Conservation (phyloP, 2,888 invertebrate genomes). For the Lapara coniferarum region DNA sequence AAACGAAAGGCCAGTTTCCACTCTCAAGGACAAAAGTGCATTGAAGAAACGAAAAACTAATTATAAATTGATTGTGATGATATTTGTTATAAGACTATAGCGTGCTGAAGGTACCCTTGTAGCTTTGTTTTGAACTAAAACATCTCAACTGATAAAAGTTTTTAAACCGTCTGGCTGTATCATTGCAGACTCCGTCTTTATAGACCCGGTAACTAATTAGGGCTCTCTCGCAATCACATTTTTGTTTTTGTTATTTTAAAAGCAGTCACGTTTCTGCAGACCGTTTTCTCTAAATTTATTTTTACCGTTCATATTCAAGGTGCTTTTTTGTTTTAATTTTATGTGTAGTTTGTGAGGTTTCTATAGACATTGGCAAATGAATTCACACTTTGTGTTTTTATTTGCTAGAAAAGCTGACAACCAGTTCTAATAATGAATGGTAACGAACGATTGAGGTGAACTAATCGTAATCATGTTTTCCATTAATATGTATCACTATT, state of each 20-base stretch:
- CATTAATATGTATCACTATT: slow-evolving; percentile 79
- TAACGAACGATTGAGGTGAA: slow-evolving; percentile 1
- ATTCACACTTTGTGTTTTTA: not conserved
- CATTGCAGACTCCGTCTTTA: slow-evolving; percentile 41
- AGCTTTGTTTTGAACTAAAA: slow-evolving; percentile 29
- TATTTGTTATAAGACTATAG: slow-evolving; percentile 4
- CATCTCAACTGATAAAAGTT: slow-evolving; percentile 46
- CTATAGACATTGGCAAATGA: not conserved
- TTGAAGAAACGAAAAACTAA: not conserved
- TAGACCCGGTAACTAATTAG: slow-evolving; percentile 55
- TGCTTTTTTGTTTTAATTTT: slow-evolving; percentile 23
- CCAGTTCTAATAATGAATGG: not conserved
- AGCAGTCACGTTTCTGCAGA: slow-evolving; percentile 53
- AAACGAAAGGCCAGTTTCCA: too few species aligned
- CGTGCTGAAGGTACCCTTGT: not conserved
- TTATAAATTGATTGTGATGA: not conserved
- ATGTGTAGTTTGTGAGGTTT: not conserved
- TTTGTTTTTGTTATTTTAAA: slow-evolving; percentile 55
- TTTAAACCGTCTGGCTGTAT: slow-evolving; percentile 40
- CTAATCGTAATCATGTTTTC: slow-evolving; percentile 47
- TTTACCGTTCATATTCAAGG: slow-evolving; percentile 36
- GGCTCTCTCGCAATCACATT: slow-evolving; percentile 50
- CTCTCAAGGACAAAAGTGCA: not conserved
- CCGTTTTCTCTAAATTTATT: slow-evolving; percentile 48
- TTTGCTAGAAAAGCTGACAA: not conserved